Conservation (phyloP, 2,113 vertebrate species). For the Amphiprion percula region DNA sequence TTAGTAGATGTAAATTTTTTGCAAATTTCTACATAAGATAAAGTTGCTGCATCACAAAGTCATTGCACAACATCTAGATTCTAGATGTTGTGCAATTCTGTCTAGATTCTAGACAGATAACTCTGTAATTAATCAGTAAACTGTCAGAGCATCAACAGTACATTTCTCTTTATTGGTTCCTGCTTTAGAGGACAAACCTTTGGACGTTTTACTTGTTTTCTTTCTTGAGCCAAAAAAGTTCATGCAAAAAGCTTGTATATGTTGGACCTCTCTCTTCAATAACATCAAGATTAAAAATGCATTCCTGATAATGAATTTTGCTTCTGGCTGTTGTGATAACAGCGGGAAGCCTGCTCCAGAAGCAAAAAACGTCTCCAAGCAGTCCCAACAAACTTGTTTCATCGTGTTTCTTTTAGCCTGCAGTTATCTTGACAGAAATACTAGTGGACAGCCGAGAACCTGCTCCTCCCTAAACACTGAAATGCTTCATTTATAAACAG, state of each 20-base stretch:
- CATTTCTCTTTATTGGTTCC: too few relatives aligned
- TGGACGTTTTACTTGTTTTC: too few relatives aligned
- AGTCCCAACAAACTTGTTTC: not conserved
- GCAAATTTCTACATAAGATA: too few relatives aligned
- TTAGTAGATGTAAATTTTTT: too few relatives aligned
- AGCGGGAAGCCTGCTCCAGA: too few relatives aligned
- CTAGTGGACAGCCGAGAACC: not conserved
- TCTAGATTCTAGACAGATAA: too few relatives aligned
- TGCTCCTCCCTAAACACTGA: not conserved
- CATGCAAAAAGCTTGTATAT: not conserved
- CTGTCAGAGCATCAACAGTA: too few relatives aligned
- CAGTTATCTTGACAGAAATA: not conserved
- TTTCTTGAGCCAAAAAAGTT: not conserved
- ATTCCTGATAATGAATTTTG: not conserved
- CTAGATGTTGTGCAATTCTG: too few relatives aligned
- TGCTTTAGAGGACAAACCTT: too few relatives aligned
- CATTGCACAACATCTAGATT: too few relatives aligned
- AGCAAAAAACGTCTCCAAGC: not conserved
- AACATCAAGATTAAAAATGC: not conserved
- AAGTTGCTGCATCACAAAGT: too few relatives aligned
- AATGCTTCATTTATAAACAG: not conserved
- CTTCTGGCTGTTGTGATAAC: not conserved
- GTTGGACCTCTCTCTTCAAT: not conserved
- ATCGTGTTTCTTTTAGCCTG: not conserved
- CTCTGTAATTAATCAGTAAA: too few relatives aligned